These are phyloP conservation scores for Microcaecilia unicolor DNA, from an alignment of 2,797 vertebrate genomes.

Conservation along the genomic window DNA sequence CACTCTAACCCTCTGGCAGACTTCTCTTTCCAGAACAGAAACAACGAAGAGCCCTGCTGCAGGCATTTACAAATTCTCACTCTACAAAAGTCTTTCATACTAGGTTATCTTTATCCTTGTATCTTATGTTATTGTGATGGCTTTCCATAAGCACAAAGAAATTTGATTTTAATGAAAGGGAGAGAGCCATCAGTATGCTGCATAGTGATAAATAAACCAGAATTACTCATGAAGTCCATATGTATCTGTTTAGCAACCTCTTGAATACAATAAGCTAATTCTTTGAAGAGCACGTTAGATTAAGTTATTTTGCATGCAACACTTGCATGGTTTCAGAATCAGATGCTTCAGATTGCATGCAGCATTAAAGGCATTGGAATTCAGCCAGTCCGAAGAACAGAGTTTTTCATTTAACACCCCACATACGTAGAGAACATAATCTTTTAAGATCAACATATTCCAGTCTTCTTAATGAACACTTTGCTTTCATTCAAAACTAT, in stretches of 20 bases:
- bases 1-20: conserved; percentile 38
- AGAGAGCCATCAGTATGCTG: too few species aligned
- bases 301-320: conserved; percentile 11
- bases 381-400: too few species aligned
- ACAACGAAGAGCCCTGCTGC: conserved; percentile 20
- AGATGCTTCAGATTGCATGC: too few species aligned
- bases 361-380: too few species aligned
- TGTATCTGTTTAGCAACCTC: conserved; percentile 29
- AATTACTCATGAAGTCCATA: conserved; percentile 12
- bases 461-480: too few species aligned
- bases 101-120: conserved; percentile 23
- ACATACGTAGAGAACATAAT: too few species aligned
- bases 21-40: conserved; percentile 32
- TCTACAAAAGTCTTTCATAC: conserved; percentile 27
- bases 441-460: too few species aligned
- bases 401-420: too few species aligned
- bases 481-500: too few species aligned
- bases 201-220: conserved; percentile 33
- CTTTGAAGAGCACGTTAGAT: conserved; percentile 24
- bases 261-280: conserved; percentile 30
- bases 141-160: conserved; percentile 27
- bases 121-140: conserved; percentile 32
- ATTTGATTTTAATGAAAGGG: conserved; percentile 35
- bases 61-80: conserved; percentile 48
- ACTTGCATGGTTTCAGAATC: conserved; percentile 4